phyloP scores from a whole-genome alignment of 2,888 invertebrate species.

The Chrysina gloriosa region DNA sequence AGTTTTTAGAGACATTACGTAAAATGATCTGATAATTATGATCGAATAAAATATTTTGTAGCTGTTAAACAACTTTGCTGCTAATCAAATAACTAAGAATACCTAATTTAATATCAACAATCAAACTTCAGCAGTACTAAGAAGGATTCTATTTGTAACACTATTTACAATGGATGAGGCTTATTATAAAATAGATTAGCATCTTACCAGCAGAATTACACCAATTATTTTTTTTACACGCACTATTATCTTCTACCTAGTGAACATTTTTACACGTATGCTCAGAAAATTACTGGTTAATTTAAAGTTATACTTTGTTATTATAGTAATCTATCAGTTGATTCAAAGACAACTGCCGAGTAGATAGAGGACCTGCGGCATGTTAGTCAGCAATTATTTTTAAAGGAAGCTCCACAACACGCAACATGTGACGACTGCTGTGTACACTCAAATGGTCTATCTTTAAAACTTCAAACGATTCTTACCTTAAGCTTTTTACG shows the following conservation, averaged over 20 bases:
- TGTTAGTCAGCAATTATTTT: slow-evolving; percentile 34
- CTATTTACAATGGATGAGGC: neutral
- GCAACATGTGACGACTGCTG: neutral
- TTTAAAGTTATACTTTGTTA: neutral
- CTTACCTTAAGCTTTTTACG: neutral
- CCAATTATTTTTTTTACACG: neutral
- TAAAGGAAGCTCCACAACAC: slow-evolving; percentile 12
- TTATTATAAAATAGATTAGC: neutral
- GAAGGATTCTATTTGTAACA: too few species aligned
- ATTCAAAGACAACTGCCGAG: slow-evolving; percentile 14
- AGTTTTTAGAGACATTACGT: too few species aligned
- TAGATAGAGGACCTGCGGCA: neutral
- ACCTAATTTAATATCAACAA: too few species aligned
- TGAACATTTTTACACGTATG: neutral
- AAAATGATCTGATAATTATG: too few species aligned
- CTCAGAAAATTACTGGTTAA: neutral
- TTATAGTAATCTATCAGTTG: slow-evolving; percentile 12
- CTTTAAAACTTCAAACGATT: neutral
- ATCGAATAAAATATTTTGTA: too few species aligned
- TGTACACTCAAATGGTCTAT: neutral
- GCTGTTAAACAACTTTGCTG: too few species aligned
- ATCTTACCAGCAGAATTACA: neutral
- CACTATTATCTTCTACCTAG: neutral
- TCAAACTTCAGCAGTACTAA: too few species aligned
- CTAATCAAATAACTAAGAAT: too few species aligned